A percentile compares a stretch with the other conserved stretches of the same genome.
phyloP scores from a whole-genome alignment of 2,888 invertebrate species.

The Parascotia fuliginaria region DNA sequence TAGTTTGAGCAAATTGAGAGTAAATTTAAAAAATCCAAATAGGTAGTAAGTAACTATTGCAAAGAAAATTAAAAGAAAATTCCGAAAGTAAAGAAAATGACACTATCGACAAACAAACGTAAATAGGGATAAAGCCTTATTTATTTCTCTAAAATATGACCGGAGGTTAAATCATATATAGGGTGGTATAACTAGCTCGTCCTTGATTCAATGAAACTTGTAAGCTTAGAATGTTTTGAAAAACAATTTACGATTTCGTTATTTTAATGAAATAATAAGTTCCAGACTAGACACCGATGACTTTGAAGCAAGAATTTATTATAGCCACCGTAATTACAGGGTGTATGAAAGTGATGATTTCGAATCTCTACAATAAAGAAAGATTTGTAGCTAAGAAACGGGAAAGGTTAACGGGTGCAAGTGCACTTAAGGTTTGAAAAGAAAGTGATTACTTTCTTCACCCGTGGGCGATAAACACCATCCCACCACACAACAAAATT shows the following conservation, averaged over 20 bases:
- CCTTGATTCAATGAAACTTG: background rate
- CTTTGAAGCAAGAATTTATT: no score
- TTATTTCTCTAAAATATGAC: background rate
- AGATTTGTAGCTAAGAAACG: slow-evolving; percentile 38
- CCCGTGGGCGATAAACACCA: slow-evolving; percentile 26
- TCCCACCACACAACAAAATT: background rate
- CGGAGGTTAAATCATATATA: background rate
- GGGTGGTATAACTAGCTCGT: background rate
- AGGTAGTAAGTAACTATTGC: no score
- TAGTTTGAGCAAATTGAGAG: no score
- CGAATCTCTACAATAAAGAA: slow-evolving; percentile 35
- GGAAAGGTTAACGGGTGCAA: slow-evolving; percentile 40
- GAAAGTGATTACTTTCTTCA: slow-evolving; percentile 38
- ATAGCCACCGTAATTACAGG: slow-evolving; percentile 9
- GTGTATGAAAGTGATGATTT: slow-evolving; percentile 27
- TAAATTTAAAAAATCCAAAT: no score
- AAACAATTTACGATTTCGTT: background rate
- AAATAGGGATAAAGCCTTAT: background rate
- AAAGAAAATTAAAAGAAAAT: no score
- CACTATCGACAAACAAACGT: no score
- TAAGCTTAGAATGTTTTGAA: background rate
- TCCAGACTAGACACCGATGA: no score
- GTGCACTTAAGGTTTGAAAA: slow-evolving; percentile 20
- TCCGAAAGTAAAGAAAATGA: no score
- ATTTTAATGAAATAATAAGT: no score